A percentile compares a stretch with the other conserved stretches of the same genome.
Conservation (phyloP, 1,140 invertebrate genomes). For the Riptortus pedestris region DNA sequence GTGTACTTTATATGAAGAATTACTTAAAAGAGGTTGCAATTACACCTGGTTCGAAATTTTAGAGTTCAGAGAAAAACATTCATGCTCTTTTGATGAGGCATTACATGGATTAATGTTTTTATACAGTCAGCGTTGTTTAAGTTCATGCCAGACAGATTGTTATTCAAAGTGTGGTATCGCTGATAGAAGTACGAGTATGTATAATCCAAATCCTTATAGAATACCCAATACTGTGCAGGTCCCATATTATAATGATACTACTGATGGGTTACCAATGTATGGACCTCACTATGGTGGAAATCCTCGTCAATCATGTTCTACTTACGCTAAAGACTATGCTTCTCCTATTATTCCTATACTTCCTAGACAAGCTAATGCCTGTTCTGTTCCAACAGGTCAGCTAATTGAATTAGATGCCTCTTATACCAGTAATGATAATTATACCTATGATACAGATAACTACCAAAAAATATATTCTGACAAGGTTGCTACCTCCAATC, state of each 20-base stretch:
- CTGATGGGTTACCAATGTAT: not conserved
- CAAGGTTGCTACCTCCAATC: slow-evolving; percentile 1
- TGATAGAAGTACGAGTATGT: not conserved
- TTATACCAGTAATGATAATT: slow-evolving; percentile 13
- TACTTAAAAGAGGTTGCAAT: slow-evolving; percentile 40
- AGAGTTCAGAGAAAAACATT: slow-evolving; percentile 50
- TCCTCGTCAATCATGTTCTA: not conserved
- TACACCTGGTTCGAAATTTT: slow-evolving; percentile 55
- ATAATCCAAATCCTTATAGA: not conserved
- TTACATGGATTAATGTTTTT: slow-evolving; percentile 38
- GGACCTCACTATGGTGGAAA: not conserved
- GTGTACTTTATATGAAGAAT: slow-evolving; percentile 47
- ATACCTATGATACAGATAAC: not conserved
- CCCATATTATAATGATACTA: slow-evolving; percentile 21
- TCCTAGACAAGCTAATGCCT: slow-evolving; percentile 20
- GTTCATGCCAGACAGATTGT: not conserved
- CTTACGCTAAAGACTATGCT: not conserved
- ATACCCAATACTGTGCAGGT: not conserved
- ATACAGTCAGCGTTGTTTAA: slow-evolving; percentile 5
- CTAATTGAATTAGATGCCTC: slow-evolving; percentile 55
- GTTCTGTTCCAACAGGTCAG: slow-evolving; percentile 47
- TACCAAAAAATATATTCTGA: not conserved
- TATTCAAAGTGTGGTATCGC: slow-evolving; percentile 26
- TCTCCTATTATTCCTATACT: not conserved
- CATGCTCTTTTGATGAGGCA: slow-evolving; percentile 48